These are phyloP conservation scores for Temnothorax rugatulus DNA, from an alignment of 2,888 invertebrate genomes.

Conservation along the genomic window DNA sequence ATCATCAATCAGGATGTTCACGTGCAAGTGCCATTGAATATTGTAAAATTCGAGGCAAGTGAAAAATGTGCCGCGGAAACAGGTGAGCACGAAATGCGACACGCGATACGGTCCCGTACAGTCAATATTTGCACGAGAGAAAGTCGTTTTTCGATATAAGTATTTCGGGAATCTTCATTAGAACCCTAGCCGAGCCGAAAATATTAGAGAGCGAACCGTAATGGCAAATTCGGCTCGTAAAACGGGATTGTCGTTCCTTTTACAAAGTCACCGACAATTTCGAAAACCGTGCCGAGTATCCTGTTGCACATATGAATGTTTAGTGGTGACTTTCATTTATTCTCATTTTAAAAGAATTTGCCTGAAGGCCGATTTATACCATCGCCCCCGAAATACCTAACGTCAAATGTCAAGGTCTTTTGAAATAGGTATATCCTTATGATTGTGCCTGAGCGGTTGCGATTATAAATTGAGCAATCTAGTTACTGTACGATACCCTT, in stretches of 20 bases:
- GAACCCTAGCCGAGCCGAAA: neutral
- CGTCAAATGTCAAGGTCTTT: conserved; percentile 72
- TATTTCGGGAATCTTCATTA: conserved; percentile 38
- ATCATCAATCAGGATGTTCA: neutral
- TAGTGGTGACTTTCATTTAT: neutral
- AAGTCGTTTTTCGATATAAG: conserved; percentile 69
- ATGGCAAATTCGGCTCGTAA: conserved; percentile 35
- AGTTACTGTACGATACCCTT: conserved; percentile 13
- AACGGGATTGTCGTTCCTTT: neutral
- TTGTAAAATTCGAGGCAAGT: conserved; percentile 1
- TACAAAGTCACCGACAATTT: neutral
- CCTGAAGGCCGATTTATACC: neutral
- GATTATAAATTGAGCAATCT: conserved; percentile 48
- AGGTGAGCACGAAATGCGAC: neutral
- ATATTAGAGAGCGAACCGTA: conserved; percentile 51
- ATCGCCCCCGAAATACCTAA: conserved; percentile 61
- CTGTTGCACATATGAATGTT: neutral
- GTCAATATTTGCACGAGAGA: conserved; percentile 66
- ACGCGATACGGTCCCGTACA: neutral
- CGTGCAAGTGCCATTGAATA: neutral
- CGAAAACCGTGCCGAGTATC: conserved; percentile 7
- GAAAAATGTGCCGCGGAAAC: conserved; percentile 4
- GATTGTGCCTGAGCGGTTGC: conserved; percentile 37
- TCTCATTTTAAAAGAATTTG: neutral
- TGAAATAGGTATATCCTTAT: conserved; percentile 51